These are phyloP conservation scores for Otus sunia DNA, from an alignment of 2,113 vertebrate genomes.

Conservation along the genomic window DNA sequence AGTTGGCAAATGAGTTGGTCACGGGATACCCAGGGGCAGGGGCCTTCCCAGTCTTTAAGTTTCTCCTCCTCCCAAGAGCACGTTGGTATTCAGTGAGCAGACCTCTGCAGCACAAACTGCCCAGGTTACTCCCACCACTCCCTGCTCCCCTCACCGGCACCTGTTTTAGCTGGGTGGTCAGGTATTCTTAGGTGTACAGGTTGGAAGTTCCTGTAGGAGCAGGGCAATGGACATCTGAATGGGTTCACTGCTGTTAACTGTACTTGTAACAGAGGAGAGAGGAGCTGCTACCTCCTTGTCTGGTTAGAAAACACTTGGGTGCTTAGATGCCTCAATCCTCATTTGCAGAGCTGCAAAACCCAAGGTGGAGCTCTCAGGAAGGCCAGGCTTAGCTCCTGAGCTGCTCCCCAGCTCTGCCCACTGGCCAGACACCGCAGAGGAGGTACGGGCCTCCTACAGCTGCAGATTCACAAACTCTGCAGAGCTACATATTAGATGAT, in stretches of 20 bases:
- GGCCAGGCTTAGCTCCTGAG: neutral
- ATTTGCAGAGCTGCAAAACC: neutral
- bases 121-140: neutral
- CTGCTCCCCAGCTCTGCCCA: neutral
- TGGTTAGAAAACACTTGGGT: neutral
- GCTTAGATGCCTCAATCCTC: neutral
- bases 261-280: neutral
- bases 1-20: neutral
- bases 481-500: neutral
- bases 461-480: neutral
- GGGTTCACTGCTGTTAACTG: neutral
- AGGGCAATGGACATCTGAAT: neutral
- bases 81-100: neutral
- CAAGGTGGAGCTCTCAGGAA: neutral
- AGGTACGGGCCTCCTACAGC: neutral
- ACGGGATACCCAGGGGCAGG: neutral
- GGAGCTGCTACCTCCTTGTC: neutral
- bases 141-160: neutral
- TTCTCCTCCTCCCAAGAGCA: neutral
- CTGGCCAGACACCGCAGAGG: accelerated
- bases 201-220: neutral
- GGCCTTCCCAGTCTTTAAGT: neutral
- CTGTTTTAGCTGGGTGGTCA: neutral
- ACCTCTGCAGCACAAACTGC: neutral
- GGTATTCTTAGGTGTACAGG: neutral